phyloP scores from a whole-genome alignment of 2,888 invertebrate species.

The Callimorpha dominula region DNA sequence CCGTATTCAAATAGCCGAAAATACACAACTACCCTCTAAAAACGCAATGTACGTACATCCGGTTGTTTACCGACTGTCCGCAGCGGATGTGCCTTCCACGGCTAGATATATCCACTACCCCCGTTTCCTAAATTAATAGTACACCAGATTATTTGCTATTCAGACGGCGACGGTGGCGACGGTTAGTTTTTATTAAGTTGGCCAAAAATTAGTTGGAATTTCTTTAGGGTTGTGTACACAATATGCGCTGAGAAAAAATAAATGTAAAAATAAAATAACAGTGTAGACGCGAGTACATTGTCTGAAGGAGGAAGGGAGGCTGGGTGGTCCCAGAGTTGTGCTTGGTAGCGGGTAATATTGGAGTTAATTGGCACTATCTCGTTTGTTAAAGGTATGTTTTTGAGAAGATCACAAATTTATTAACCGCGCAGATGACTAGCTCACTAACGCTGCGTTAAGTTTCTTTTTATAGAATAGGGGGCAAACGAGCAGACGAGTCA shows the following conservation, averaged over 20 bases:
- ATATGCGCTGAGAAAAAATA: background rate
- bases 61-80: constrained; percentile 38
- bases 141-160: constrained; percentile 27
- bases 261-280: too few species aligned
- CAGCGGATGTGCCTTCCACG: constrained; percentile 27
- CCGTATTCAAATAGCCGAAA: constrained; percentile 9
- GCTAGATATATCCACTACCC: constrained; percentile 34
- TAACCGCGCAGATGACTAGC: too few species aligned
- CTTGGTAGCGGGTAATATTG: too few species aligned
- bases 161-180: background rate
- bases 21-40: constrained; percentile 24
- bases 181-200: constrained; percentile 6
- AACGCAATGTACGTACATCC: constrained; percentile 33
- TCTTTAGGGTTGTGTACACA: background rate
- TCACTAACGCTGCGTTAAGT: too few species aligned
- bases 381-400: too few species aligned
- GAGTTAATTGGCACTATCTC: too few species aligned
- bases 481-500: too few species aligned
- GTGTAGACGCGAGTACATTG: too few species aligned
- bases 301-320: too few species aligned
- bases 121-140: constrained; percentile 45
- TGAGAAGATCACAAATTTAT: too few species aligned
- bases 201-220: constrained; percentile 7
- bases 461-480: too few species aligned
- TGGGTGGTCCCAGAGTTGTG: too few species aligned